Evolutionary conservation across 1,140 invertebrate genomes (phyloP).

Genomic region (Drosophila kanapiae): DNA sequence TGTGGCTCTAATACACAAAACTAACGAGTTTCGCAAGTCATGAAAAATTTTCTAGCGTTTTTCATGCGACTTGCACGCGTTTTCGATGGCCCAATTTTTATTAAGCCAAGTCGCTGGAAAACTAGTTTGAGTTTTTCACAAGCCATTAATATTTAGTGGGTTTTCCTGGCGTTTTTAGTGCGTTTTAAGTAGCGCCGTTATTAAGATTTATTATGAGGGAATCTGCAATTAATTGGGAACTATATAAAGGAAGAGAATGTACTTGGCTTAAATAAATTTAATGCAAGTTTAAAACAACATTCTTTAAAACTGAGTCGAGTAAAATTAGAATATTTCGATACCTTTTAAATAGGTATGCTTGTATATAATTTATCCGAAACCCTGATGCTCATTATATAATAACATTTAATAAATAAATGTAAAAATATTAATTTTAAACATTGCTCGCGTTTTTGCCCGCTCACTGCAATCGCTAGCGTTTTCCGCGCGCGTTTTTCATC

Average conservation of each 20-base stretch:
- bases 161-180: conserved; percentile 9
- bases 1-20: not conserved
- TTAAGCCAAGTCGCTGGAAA: conserved; percentile 1
- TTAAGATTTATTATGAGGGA: too few species aligned
- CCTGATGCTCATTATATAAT: not conserved
- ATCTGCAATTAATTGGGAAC: not conserved
- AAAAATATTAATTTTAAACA: not conserved
- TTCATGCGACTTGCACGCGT: conserved; percentile 16
- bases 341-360: too few species aligned
- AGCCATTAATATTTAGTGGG: not conserved
- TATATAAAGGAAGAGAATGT: too few species aligned
- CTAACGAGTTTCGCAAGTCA: conserved; percentile 30
- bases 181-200: not conserved
- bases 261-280: too few species aligned
- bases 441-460: conserved; percentile 1
- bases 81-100: not conserved
- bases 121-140: conserved; percentile 17
- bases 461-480: conserved; percentile 29
- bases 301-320: too few species aligned
- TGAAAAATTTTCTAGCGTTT: conserved; percentile 7
- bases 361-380: too few species aligned
- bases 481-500: conserved; percentile 26
- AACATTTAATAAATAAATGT: not conserved
- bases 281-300: too few species aligned
- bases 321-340: too few species aligned